Evolutionary conservation across 2,113 vertebrate species (phyloP), one percentile per base, ranked within the genome.

Genomic region (Gadus macrocephalus): DNA sequence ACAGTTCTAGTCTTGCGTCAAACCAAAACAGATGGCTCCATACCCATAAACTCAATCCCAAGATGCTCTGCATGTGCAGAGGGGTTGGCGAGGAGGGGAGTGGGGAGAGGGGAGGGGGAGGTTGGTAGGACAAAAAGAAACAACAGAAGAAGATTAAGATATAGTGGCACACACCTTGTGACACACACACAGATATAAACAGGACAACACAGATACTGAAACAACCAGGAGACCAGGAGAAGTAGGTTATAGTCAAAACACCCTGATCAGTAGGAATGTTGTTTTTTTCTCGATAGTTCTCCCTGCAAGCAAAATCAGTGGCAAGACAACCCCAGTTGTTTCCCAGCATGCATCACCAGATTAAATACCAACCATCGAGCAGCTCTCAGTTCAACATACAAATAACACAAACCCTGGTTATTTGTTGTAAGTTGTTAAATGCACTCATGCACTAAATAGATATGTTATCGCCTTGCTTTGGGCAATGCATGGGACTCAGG

Each of bases 41-140:
- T 98, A 98, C 96, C 96, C 96, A 98, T 98, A 93, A 98, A 96
- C 94, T 98, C 96, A 97, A 98, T 96, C 95, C 96, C 96, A 93
- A 98, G 96, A 93, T 97, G 96, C 93, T 97, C 96, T 98, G 95
- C 94, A 92, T 93, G 92, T 91, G 93, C 93, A 93, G 94, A 95
- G 92, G 92, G 93, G 88, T 88, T 93, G 93, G 74, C 93, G 83
- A 49, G 9, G 42, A 49, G 42, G 12, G 42, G 42, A 49, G 42
- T 7, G 42, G 42, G 42, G 5, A 14, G 42, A 9, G 42, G 42
- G 42, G 42, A 92, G 93, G 94, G 95, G 92, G 42, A 92, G 93
- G 88, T 88, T 93, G 93, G 74, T 93, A 83, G 67, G 68, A 84
- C 79, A 80, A 85, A 72, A 80, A 86, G 69, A 88, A 81, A 88